Base-by-base conservation (phyloP, 2,888 invertebrate species). In the Nomada fucata region DNA sequence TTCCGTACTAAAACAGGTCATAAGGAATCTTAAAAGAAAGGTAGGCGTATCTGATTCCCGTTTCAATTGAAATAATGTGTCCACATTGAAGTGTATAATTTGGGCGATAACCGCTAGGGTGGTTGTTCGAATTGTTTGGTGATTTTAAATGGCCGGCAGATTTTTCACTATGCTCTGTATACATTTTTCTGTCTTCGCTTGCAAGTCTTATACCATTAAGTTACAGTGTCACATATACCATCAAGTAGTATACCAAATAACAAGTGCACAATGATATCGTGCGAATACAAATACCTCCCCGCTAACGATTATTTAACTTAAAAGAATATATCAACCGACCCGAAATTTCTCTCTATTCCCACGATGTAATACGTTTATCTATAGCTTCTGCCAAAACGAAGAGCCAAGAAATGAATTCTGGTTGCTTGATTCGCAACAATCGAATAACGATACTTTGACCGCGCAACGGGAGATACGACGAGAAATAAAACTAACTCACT, bases 11-110 rank as follows among this genome's bases (percentile, higher is more conserved):
- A 82, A 82, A 18, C 83, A 91, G 47, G 71, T 90, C 26, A 83
- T 90, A 42, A 90, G 88, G 79, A 88, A 81, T 65, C 85, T 90
- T 13, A 90, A 89, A 72, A 85, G 82, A 65, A 88, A 86, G 84
- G 90, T 89, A 79, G 44, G 82, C 2, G 44, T n/a, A 36, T 36
- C 61, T 20, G 42, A n/a, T 42, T n/a, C 4, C 47, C 13, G 10
- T 47, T 53, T 44, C 10, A 72, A 64, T 20, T n/a, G 18, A 13
- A 65, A 73, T 7, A 20, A 4, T 13, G 3, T 18, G 7, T n/a
- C 2, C 5, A 53, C 0, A 10, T 10, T 20, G n/a, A 18, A 4
- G 18, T 52, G 9, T 4, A 7, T 52, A 52, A 52, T 15, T n/a
- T 52, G 18, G n/a, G n/a, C n/a, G 2, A 18, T n/a, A 36, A 36